Evolutionary conservation across 2,797 vertebrate species (phyloP), one percentile per base, ranked within the genome.

Genomic region (Numenius phaeopus): DNA sequence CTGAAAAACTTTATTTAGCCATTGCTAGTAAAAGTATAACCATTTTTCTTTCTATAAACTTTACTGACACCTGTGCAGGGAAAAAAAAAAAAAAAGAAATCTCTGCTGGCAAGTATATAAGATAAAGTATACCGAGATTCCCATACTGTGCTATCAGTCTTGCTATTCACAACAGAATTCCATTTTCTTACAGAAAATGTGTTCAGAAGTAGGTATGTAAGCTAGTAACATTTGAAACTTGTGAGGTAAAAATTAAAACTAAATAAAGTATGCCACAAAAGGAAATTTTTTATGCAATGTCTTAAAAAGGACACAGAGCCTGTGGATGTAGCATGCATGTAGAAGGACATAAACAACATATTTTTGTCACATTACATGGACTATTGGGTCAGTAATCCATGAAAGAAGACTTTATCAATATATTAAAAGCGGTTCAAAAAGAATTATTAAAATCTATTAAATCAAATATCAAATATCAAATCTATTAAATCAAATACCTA

Each of bases 401-500:
- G n/a, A 96, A 97, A 92, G 26, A 88, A 90, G 67, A 80, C 85
- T 95, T 95, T 97, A 94, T 96, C 90, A 95, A 83, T 87, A 96
- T 81, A 95, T 77, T 91, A 75, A 37, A 96, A 93, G 89, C 86
- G 49, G 55, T 90, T 96, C 71, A 94, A 90, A 95, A 97, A 80
- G 47, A 94, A 54, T 94, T 95, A 94, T 17, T 67, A 69, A 87
- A 76, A 94, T 94, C 58, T 85, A 95, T 89, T 97, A 90, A n/a
- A 72, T 57, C 71, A 96, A 95, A 92, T 93, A 72, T 57, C 71
- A 96, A 95, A 92, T 93, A 95, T 95, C 58, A 89, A 59, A 59
- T 44, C 8, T 67, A 93, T 95, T 92, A 97, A 92, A 94, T 89
- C 44, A 94, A 96, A 57, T 94, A 96, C 89, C 52, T 94, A 44